Evolutionary conservation across 1,140 invertebrate genomes (phyloP).

Genomic region (Caerostris darwini): DNA sequence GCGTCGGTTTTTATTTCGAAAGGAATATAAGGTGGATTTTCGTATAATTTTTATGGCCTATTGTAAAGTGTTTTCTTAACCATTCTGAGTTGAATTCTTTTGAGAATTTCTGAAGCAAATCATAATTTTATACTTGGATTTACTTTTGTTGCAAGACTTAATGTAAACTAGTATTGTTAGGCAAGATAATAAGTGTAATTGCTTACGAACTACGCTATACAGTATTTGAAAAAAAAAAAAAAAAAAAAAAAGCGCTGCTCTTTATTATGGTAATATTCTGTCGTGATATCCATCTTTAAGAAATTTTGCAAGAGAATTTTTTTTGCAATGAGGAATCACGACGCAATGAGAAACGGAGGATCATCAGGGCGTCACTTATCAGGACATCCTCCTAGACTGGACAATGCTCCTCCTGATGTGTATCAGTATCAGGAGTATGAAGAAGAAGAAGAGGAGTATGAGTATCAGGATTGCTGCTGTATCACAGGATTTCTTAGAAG

Average conservation of each 20-base stretch:
- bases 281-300: background rate
- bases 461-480: slow-evolving; percentile 65
- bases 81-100: too few relatives aligned
- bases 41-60: too few relatives aligned
- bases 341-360: background rate
- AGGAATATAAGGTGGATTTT: too few relatives aligned
- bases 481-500: slow-evolving; percentile 23
- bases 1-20: too few relatives aligned
- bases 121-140: background rate
- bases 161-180: background rate
- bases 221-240: background rate
- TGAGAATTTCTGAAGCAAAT: too few relatives aligned
- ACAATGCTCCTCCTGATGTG: slow-evolving; percentile 32
- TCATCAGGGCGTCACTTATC: background rate
- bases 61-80: too few relatives aligned
- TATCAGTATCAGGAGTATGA: slow-evolving; percentile 54
- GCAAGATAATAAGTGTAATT: background rate
- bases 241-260: background rate
- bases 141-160: background rate
- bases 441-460: slow-evolving; percentile 63
- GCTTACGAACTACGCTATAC: background rate
- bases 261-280: background rate
- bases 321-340: background rate
- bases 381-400: background rate
- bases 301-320: background rate